These are phyloP conservation scores for Falco peregrinus DNA, from an alignment of 2,797 vertebrate genomes.

Conservation along the genomic window DNA sequence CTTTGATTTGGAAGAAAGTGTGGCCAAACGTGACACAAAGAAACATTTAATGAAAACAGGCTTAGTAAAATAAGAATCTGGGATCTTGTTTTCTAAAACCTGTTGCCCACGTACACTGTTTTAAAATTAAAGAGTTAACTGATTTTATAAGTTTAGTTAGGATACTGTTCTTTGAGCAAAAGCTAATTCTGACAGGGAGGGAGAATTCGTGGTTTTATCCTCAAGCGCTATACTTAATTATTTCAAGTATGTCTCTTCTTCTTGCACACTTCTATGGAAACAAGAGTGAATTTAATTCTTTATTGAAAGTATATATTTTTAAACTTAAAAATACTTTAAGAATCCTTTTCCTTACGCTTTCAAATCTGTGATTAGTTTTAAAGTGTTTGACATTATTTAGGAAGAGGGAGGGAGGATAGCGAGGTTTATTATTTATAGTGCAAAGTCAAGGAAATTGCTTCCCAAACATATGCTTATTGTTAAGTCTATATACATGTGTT, in stretches of 20 bases:
- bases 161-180: neutral
- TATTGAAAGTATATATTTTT: neutral
- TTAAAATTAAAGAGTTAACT: neutral
- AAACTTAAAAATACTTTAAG: neutral
- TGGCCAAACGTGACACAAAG: neutral
- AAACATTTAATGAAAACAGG: neutral
- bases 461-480: conserved; percentile 25
- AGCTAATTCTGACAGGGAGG: neutral
- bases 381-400: neutral
- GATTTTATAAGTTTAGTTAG: neutral
- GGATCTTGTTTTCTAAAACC: neutral
- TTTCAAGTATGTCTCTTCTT: neutral
- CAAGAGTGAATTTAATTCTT: neutral
- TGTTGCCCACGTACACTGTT: neutral
- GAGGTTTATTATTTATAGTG: conserved; percentile 21
- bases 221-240: neutral
- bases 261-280: neutral
- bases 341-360: neutral
- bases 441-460: conserved; percentile 26
- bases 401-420: neutral
- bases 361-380: neutral
- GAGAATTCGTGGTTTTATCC: neutral
- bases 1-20: neutral
- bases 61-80: neutral
- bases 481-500: neutral